A percentile compares a stretch with the other conserved stretches of the same genome.
Evolutionary conservation across 2,888 invertebrate genomes (phyloP).

Genomic region (Erebia aethiops): DNA sequence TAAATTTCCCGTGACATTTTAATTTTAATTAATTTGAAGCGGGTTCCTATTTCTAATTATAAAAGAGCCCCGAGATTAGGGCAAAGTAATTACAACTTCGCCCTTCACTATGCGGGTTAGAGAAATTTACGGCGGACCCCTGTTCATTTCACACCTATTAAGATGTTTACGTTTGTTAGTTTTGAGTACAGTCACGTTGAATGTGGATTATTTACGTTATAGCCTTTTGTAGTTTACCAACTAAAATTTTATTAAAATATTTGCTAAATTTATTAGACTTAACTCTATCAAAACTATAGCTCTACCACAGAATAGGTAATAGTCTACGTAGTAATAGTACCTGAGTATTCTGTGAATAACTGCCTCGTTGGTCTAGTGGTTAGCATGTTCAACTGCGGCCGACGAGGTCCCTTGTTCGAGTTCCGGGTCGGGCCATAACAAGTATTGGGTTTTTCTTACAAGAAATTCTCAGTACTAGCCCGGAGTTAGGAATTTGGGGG

Average conservation of each 20-base stretch:
- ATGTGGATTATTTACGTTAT: background rate
- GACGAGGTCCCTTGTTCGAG: too few relatives aligned
- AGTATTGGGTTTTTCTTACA: too few relatives aligned
- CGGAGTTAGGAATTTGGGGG: too few relatives aligned
- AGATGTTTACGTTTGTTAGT: slow-evolving; percentile 43
- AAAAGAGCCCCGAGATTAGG: slow-evolving; percentile 35
- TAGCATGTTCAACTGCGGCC: too few relatives aligned
- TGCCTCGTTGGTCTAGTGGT: too few relatives aligned
- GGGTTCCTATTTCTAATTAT: slow-evolving; percentile 18
- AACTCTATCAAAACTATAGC: too few relatives aligned
- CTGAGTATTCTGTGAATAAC: too few relatives aligned
- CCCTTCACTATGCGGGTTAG: slow-evolving; percentile 29
- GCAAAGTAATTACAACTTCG: slow-evolving; percentile 37
- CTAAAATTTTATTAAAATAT: background rate
- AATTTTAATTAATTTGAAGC: slow-evolving; percentile 29
- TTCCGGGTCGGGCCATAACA: too few relatives aligned
- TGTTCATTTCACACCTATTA: slow-evolving; percentile 49
- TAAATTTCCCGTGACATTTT: background rate
- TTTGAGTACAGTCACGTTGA: slow-evolving; percentile 5
- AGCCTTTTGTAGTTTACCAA: background rate
- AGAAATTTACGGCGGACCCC: slow-evolving; percentile 26
- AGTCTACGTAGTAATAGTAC: too few relatives aligned
- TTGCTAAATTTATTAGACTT: background rate
- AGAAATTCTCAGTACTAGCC: too few relatives aligned
- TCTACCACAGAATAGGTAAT: too few relatives aligned